Percentiles rank a stretch among this genome's conserved stretches.
Evolutionary conservation across 2,797 vertebrate genomes (phyloP).

Genomic region (Channa striata): DNA sequence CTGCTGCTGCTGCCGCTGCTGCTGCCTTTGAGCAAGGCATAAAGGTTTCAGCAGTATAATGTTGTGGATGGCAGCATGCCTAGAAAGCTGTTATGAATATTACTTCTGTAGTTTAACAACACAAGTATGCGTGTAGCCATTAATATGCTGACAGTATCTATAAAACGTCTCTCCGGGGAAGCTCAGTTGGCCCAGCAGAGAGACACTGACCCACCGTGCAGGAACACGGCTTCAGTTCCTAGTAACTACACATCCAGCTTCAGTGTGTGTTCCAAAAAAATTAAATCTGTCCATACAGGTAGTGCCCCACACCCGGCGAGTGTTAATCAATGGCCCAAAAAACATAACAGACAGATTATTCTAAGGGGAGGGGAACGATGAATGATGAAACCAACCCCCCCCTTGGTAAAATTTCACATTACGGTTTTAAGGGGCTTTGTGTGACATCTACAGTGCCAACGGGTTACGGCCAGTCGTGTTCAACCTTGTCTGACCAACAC

Average conservation of each 20-base stretch:
- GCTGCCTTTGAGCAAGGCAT: conserved; percentile 8
- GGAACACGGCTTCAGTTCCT: conserved; percentile 1
- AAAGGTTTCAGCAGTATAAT: conserved; percentile 7
- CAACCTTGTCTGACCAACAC: neutral
- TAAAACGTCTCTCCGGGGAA: conserved; percentile 7
- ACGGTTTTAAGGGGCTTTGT: too few relatives aligned
- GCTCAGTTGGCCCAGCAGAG: conserved; percentile 6
- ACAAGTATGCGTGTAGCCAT: neutral
- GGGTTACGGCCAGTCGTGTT: conserved; percentile 1
- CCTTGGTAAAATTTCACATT: too few relatives aligned
- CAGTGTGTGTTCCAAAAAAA: conserved; percentile 11
- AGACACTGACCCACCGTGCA: conserved; percentile 8
- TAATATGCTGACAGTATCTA: conserved; percentile 12
- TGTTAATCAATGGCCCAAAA: too few relatives aligned
- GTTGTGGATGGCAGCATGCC: conserved; percentile 18
- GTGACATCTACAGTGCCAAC: neutral
- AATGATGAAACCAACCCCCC: too few relatives aligned
- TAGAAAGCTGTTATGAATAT: conserved; percentile 1
- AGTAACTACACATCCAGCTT: conserved; percentile 14
- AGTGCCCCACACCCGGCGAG: too few relatives aligned
- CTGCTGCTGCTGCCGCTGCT: conserved; percentile 13
- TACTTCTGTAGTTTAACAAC: neutral
- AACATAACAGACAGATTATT: too few relatives aligned
- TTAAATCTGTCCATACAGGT: conserved; percentile 11
- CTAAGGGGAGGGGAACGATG: too few relatives aligned